Evolutionary conservation across 2,888 invertebrate genomes (phyloP), one percentile per base, ranked within the genome.

Genomic region (Pherbina coryleti): DNA sequence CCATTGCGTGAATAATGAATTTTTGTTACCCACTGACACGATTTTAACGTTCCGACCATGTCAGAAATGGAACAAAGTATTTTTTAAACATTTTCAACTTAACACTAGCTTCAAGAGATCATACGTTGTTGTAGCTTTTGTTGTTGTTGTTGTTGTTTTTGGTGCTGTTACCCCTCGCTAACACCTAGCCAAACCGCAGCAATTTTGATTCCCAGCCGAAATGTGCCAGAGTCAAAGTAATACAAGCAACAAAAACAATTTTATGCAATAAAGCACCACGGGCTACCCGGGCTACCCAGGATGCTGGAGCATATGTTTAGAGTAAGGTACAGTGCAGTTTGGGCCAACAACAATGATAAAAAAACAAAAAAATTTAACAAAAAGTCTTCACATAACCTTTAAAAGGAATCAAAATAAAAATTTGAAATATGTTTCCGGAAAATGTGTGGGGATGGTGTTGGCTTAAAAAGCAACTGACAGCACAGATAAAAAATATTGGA

Each of bases 1-100:
- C 44, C 28, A 70, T 25, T 31, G 28, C 53, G 22, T 25, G n/a
- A 67, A 37, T 49, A 34, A 67, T 67, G 22, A 22, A 44, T 37
- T 67, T 67, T 67, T 22, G 44, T 67, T 67, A 44, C 44, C 37
- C 37, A 67, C 44, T 67, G 22, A 60, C 60, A 60, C 60, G 60
- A 19, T 60, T 60, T 60, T 60, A 19, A 22, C 60, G 60, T 9
- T 19, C 60, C 60, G 25, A 28, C 22, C 22, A 60, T 44, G 44
- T 44, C 44, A 44, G 44, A 11, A 44, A 44, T 44, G 44, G 44
- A 44, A 44, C 44, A 11, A 44, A 44, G 60, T 60, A 14, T 60
- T 25, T 60, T 60, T 60, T 60, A 25, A 60, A 31, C 60, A 11
- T 60, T 60, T 60, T 22, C 22, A 60, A 60, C 60, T 14, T 44